Base-by-base conservation (phyloP, 1,140 invertebrate genomes). In the Lordiphosa clarofinis region DNA sequence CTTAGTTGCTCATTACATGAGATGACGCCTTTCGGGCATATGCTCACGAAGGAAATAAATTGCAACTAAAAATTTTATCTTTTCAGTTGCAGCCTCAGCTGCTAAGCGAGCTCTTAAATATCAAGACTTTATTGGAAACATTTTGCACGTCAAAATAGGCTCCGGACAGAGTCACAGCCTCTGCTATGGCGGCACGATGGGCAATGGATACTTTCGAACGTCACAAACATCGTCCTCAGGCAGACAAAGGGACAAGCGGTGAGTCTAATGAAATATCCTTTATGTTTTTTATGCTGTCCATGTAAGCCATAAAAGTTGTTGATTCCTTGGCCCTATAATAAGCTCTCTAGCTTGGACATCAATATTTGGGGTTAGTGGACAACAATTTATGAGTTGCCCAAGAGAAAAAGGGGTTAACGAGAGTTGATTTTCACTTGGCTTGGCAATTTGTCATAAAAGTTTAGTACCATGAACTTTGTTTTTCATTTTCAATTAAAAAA, bases 131-230 rank as follows among this genome's bases (percentile, higher is more conserved):
- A 50, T 56, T 39, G 66, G 68, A 68, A 68, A 69, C 68, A 84
- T 82, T 82, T 82, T 75, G 73, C 57, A 62, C 60, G 67, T 86
- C 88, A 89, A 88, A 86, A 89, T 89, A 89, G 88, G 88, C 60
- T 89, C 88, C 72, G 88, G 87, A 75, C 88, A 89, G 62, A 89
- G 88, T 88, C 84, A 89, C 81, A 89, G 87, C 67, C 79, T 89
- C 63, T 89, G 88, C 75, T 78, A 89, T 89, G 88, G 88, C 78
- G 87, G 88, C 73, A 89, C 86, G 60, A 82, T 86, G 87, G 87
- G 87, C 73, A 86, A 87, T 65, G 88, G 87, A 67, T 88, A 87
- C 49, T 87, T 87, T 86, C 86, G 88, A 82, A 82, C 82, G 67
- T 88, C 88, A 82, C 88, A 89, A 82, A 87, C 75, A 24, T 82